Percentiles rank a stretch among this genome's conserved stretches.
These are phyloP conservation scores for Lagopus leucura DNA, from an alignment of 2,113 vertebrate species.

Conservation along the genomic window DNA sequence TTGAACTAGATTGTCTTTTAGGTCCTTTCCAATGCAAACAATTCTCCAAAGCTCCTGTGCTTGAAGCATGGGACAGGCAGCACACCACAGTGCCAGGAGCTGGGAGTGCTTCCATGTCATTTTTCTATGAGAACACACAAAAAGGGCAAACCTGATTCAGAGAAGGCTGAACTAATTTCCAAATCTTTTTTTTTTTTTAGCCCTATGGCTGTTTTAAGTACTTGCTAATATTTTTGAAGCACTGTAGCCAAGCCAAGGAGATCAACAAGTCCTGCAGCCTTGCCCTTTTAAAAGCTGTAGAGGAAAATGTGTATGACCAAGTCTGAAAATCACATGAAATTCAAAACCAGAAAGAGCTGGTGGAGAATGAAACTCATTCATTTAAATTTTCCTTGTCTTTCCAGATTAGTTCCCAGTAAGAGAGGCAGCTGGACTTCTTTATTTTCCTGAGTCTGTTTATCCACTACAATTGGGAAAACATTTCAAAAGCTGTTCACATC, in stretches of 20 bases:
- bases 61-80: background rate
- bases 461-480: background rate
- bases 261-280: background rate
- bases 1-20: background rate
- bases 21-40: background rate
- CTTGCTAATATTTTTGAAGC: background rate
- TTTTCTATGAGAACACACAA: background rate
- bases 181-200: background rate
- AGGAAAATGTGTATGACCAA: background rate
- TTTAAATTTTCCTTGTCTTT: background rate
- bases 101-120: accelerated
- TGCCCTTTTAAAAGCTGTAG: background rate
- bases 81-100: background rate
- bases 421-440: background rate
- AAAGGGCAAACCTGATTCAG: background rate
- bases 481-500: background rate
- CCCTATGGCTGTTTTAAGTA: background rate
- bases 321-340: background rate
- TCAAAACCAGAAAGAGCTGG: background rate
- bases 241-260: background rate
- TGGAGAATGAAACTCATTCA: background rate
- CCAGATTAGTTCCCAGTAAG: background rate
- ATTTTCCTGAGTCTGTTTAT: background rate
- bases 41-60: background rate
- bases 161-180: background rate